Evolutionary conservation across 1,140 invertebrate species (phyloP).

Genomic region (Lepidurus arcticus): DNA sequence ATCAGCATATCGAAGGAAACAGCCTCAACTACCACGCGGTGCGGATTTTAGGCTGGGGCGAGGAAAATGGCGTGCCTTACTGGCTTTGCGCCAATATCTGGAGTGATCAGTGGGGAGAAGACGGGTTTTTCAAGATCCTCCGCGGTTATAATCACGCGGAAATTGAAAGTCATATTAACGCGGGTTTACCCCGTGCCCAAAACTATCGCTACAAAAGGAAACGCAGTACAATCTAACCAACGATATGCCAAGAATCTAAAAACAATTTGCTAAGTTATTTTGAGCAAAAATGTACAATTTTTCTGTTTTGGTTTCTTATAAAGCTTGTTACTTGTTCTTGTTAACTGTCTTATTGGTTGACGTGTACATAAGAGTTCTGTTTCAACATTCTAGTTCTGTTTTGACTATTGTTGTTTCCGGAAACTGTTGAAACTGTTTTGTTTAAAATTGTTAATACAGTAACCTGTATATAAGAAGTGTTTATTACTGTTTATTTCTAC

Average conservation of each 20-base stretch:
- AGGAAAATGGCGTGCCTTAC: conserved; percentile 50
- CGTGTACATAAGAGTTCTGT: too few species aligned
- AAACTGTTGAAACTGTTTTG: neutral
- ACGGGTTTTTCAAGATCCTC: conserved; percentile 54
- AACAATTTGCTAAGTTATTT: neutral
- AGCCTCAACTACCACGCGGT: conserved; percentile 55
- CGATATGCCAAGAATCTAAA: neutral
- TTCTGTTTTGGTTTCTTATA: neutral
- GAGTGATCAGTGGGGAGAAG: conserved; percentile 54
- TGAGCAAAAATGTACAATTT: neutral
- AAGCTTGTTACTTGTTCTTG: neutral
- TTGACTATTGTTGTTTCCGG: neutral
- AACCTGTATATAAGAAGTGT: neutral
- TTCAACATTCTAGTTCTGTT: neutral
- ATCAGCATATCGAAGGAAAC: conserved; percentile 48
- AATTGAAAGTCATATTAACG: conserved; percentile 51
- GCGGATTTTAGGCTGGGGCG: conserved; percentile 55
- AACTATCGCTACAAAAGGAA: conserved; percentile 24
- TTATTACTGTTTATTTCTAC: neutral
- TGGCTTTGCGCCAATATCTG: conserved; percentile 58
- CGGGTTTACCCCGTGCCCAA: conserved; percentile 47
- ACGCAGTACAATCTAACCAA: neutral
- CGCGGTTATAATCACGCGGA: conserved; percentile 55
- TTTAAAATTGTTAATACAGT: neutral
- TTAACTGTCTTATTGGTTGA: too few species aligned